phyloP scores from a whole-genome alignment of 2,888 invertebrate species.

The Andrena camellia region DNA sequence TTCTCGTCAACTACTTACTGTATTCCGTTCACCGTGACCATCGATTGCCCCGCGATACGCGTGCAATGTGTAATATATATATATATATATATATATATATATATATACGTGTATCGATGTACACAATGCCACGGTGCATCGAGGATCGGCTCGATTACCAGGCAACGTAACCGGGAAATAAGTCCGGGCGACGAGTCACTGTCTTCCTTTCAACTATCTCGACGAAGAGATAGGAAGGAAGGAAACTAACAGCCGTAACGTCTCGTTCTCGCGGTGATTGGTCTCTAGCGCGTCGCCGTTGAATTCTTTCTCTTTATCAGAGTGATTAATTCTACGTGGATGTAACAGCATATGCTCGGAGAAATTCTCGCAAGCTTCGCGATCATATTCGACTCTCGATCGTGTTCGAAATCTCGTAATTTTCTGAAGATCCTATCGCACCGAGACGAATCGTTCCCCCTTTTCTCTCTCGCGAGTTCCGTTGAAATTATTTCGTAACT shows the following conservation, averaged over 20 bases:
- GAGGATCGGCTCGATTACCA: conserved; percentile 48
- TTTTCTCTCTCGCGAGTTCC: neutral
- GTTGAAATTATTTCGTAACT: conserved; percentile 9
- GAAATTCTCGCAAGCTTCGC: too few species aligned
- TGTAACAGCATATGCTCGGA: too few species aligned
- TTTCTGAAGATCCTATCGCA: neutral
- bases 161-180: neutral
- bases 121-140: conserved; percentile 36
- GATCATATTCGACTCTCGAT: neutral
- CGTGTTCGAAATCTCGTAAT: neutral
- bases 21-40: conserved; percentile 15
- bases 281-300: too few species aligned
- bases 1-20: conserved; percentile 50
- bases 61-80: conserved; percentile 31
- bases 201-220: neutral
- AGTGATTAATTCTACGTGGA: too few species aligned
- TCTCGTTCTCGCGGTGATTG: too few species aligned
- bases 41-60: conserved; percentile 28
- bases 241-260: too few species aligned
- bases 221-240: too few species aligned
- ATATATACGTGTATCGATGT: conserved; percentile 43
- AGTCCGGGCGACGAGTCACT: neutral
- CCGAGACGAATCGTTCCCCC: neutral
- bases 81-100: conserved; percentile 40
- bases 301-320: too few species aligned